Evolutionary conservation across 2,888 invertebrate species (phyloP).

Genomic region (Campoletis raptor): DNA sequence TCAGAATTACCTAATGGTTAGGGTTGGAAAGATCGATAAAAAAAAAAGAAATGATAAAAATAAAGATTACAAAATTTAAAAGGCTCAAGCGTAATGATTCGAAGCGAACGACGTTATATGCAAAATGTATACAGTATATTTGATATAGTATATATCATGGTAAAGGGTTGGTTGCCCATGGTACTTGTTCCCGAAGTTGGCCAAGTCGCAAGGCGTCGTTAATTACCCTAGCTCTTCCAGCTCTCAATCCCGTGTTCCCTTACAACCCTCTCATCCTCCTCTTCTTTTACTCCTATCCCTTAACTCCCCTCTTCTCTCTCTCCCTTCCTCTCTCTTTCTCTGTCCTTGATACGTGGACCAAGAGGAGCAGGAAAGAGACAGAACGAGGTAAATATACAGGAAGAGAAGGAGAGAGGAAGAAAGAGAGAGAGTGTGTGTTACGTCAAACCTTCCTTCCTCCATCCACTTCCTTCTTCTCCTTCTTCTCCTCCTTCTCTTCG

Average conservation of each 20-base stretch:
- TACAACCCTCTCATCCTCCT: slow-evolving; percentile 33
- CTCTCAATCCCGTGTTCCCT: slow-evolving; percentile 63
- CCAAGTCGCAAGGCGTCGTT: slow-evolving; percentile 74
- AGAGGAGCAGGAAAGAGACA: background rate
- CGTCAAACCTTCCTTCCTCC: slow-evolving; percentile 63
- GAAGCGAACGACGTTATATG: slow-evolving; percentile 22
- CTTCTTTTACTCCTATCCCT: slow-evolving; percentile 38
- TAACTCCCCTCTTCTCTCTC: slow-evolving; percentile 18
- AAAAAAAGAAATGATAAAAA: background rate
- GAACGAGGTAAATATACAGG: background rate
- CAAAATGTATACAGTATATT: slow-evolving; percentile 53
- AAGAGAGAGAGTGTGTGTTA: slow-evolving; percentile 53
- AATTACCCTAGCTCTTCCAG: slow-evolving; percentile 71
- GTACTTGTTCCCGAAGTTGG: slow-evolving; percentile 73
- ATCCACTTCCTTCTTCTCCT: background rate
- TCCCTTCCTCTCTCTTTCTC: slow-evolving; percentile 18
- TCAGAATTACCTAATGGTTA: background rate
- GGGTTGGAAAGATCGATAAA: background rate
- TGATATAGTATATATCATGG: slow-evolving; percentile 51
- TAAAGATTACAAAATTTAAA: background rate
- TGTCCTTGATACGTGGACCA: slow-evolving; percentile 62
- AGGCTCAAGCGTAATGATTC: background rate
- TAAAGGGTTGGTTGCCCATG: slow-evolving; percentile 69
- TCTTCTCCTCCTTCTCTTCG: background rate
- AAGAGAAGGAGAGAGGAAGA: slow-evolving; percentile 17